Conservation (phyloP, 2,888 invertebrate species). For the Tetranychus piercei region DNA sequence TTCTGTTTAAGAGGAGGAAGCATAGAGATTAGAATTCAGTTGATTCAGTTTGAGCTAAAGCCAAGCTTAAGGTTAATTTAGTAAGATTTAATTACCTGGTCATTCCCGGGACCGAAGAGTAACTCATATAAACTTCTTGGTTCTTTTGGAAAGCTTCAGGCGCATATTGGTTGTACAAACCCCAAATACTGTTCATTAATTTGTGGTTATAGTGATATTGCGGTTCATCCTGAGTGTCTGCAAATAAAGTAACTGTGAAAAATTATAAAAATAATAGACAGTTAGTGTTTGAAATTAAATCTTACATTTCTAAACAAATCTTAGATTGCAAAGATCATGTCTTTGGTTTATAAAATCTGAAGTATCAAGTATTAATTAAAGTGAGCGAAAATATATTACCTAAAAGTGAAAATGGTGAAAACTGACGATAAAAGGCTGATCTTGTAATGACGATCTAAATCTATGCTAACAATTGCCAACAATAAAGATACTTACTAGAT, state of each 20-base stretch:
- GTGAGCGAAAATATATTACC: too few species aligned
- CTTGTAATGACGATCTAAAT: too few species aligned
- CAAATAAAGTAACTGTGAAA: constrained; percentile 1
- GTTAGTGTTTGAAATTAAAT: background rate
- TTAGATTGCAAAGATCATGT: too few species aligned
- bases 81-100: background rate
- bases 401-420: too few species aligned
- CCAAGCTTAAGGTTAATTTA: background rate
- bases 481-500: background rate
- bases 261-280: background rate
- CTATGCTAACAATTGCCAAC: too few species aligned
- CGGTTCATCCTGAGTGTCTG: constrained; percentile 33
- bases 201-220: constrained; percentile 49
- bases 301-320: too few species aligned
- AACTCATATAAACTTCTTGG: constrained; percentile 20
- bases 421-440: too few species aligned
- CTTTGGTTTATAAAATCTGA: too few species aligned
- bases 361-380: too few species aligned
- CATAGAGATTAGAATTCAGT: background rate
- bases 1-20: background rate
- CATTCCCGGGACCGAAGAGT: constrained; percentile 3
- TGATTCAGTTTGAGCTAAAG: background rate
- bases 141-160: constrained; percentile 64
- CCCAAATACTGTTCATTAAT: constrained; percentile 78
- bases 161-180: constrained; percentile 68